phyloP scores from a whole-genome alignment of 2,113 vertebrate genomes.

The Merops nubicus region DNA sequence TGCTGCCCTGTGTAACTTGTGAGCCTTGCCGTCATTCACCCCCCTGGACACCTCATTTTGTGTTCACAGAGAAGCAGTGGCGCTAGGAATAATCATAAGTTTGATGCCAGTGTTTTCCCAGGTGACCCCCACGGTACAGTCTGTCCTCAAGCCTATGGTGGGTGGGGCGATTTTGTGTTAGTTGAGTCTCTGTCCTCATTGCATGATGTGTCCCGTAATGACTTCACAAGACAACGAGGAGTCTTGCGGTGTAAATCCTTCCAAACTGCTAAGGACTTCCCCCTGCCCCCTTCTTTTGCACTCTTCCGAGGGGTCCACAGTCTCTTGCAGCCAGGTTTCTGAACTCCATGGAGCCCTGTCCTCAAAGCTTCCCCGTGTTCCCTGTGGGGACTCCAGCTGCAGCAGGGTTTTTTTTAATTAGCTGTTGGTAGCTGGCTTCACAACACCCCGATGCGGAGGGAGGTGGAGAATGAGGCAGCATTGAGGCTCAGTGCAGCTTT shows the following conservation, averaged over 20 bases:
- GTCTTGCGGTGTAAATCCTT: neutral
- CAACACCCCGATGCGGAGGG: neutral
- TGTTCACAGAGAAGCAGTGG: neutral
- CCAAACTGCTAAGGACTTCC: neutral
- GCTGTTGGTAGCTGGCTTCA: neutral
- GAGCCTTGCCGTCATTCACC: neutral
- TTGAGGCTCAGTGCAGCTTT: neutral
- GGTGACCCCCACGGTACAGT: neutral
- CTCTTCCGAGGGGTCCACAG: neutral
- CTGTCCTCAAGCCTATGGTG: too few relatives aligned
- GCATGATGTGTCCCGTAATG: accelerated
- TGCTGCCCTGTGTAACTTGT: neutral
- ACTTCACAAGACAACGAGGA: neutral
- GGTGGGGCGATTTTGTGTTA: neutral
- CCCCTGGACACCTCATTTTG: neutral
- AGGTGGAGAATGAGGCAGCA: neutral
- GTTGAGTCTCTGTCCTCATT: neutral
- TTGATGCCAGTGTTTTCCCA: neutral
- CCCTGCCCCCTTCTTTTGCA: neutral
- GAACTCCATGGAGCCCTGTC: neutral
- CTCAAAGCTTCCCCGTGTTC: neutral
- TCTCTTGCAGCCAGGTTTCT: neutral
- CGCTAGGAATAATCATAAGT: neutral
- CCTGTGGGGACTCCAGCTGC: neutral
- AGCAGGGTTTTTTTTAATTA: neutral